These are phyloP conservation scores for Kryphioiulus occultus DNA, from an alignment of 2,888 invertebrate genomes.

Conservation along the genomic window DNA sequence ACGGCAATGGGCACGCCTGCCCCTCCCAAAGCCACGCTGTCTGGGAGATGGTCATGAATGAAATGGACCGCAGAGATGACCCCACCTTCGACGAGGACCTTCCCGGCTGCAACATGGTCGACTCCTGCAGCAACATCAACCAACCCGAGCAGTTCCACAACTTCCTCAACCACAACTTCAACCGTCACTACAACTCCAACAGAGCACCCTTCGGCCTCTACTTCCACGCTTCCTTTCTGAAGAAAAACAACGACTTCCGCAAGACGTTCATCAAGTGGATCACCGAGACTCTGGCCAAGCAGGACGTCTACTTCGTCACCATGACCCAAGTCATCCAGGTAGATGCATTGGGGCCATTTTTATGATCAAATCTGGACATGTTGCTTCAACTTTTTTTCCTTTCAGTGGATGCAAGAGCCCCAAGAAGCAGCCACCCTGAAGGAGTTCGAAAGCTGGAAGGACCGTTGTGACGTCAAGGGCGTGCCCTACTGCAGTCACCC, in stretches of 20 bases:
- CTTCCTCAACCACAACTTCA: slow-evolving; percentile 91
- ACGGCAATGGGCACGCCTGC: slow-evolving; percentile 92
- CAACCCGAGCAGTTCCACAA: slow-evolving; percentile 86
- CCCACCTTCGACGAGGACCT: slow-evolving; percentile 92
- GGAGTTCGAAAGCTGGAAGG: slow-evolving; percentile 84
- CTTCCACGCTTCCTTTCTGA: slow-evolving; percentile 95
- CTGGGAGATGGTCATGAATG: slow-evolving; percentile 98
- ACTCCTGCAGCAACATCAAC: slow-evolving; percentile 92
- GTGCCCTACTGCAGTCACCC: slow-evolving; percentile 85
- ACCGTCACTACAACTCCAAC: slow-evolving; percentile 91
- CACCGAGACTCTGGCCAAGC: slow-evolving; percentile 85
- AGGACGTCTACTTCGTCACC: slow-evolving; percentile 92
- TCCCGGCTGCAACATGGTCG: slow-evolving; percentile 91
- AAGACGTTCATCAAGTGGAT: slow-evolving; percentile 92
- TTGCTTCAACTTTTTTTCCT: background rate
- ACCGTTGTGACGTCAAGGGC: slow-evolving; percentile 83
- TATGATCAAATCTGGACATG: too few relatives aligned
- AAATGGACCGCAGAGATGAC: slow-evolving; percentile 90
- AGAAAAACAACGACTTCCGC: slow-evolving; percentile 92
- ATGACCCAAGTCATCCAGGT: slow-evolving; percentile 80
- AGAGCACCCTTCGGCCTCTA: slow-evolving; percentile 83
- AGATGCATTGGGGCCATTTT: background rate
- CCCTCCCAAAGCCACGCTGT: slow-evolving; percentile 83
- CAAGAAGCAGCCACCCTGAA: slow-evolving; percentile 82
- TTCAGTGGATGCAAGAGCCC: slow-evolving; percentile 87